Base-by-base conservation (phyloP, 2,797 vertebrate species). In the Sebastiscus tertius region DNA sequence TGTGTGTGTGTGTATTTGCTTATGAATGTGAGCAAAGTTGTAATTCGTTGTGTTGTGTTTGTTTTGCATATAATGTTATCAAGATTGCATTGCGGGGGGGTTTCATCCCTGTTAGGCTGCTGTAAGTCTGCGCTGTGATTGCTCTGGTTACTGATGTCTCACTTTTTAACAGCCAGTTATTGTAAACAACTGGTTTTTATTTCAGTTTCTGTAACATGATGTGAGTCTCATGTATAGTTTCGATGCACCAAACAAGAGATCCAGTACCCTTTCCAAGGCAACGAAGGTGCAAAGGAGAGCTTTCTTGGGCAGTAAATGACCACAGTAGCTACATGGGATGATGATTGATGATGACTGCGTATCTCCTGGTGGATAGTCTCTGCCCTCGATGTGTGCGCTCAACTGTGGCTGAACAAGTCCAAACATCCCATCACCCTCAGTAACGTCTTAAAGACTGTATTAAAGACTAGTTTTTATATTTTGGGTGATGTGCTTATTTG, bases 41-140 rank as follows among this genome's bases (percentile, higher is more conserved):
- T 88, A 83, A 80, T 89, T 88, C n/a, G 13, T 70, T 68, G 61
- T 36, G 36, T 75, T 72, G 49, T 77, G 58, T 82, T 80, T 84
- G 71, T 77, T 85, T 86, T 67, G 72, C 0, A 0, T 58, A 34
- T 60, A 68, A 52, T 71, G 46, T 58, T 64, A 81, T 78, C 62
- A 24, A 60, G 64, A 63, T 72, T 79, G 26, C 36, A 31, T 63
- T 73, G 58, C 16, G 64, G 27, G 56, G 71, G 75, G 24, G 59
- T 42, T 64, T 72, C 16, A 64, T 82, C 54, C 34, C 56, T 65
- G 33, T 66, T 26, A 68, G 72, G 56, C 69, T 65, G 49, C 56
- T 69, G 1, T 42, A 63, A 69, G 29, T 80, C 77, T 68, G 36
- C 0, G 26, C 56, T 61, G 24, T 12, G 42, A 58, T 81, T 65